Evolutionary conservation across 2,797 vertebrate genomes (phyloP).

Genomic region (Nannoperca australis): DNA sequence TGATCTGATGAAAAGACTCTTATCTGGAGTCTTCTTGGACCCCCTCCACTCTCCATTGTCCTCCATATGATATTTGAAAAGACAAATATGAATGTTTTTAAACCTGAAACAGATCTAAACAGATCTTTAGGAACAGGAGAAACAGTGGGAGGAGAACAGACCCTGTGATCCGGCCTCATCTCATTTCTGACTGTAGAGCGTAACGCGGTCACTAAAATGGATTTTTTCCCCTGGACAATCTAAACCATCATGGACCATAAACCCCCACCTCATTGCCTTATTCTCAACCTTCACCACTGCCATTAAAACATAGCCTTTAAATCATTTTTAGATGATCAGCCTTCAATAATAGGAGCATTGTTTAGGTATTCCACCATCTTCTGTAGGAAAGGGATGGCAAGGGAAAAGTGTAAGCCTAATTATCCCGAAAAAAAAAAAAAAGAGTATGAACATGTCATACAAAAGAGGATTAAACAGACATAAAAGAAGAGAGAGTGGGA

Average conservation of each 20-base stretch:
- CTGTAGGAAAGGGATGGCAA: slow-evolving; percentile 30
- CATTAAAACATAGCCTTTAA: slow-evolving; percentile 39
- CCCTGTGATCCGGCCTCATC: slow-evolving; percentile 26
- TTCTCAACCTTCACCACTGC: slow-evolving; percentile 41
- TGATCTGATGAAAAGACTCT: background rate
- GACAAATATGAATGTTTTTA: background rate
- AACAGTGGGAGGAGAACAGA: slow-evolving; percentile 18
- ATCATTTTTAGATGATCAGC: slow-evolving; percentile 38
- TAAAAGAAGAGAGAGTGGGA: slow-evolving; percentile 56
- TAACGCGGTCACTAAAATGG: slow-evolving; percentile 31
- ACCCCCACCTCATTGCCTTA: slow-evolving; percentile 35
- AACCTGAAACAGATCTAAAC: no score
- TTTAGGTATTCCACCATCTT: slow-evolving; percentile 50
- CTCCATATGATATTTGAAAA: background rate
- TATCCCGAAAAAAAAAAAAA: slow-evolving; percentile 70
- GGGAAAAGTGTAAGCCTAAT: slow-evolving; percentile 68
- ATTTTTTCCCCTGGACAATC: slow-evolving; percentile 35
- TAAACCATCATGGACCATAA: slow-evolving; percentile 48
- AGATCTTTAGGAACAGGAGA: background rate
- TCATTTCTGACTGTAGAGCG: slow-evolving; percentile 37
- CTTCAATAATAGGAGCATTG: slow-evolving; percentile 29
- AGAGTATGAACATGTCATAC: slow-evolving; percentile 65
- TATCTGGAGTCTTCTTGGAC: background rate
- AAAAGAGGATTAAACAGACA: slow-evolving; percentile 73
- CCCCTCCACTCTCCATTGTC: background rate